Conservation (phyloP, 2,113 vertebrate species). For the Phylloscopus trochilus region DNA sequence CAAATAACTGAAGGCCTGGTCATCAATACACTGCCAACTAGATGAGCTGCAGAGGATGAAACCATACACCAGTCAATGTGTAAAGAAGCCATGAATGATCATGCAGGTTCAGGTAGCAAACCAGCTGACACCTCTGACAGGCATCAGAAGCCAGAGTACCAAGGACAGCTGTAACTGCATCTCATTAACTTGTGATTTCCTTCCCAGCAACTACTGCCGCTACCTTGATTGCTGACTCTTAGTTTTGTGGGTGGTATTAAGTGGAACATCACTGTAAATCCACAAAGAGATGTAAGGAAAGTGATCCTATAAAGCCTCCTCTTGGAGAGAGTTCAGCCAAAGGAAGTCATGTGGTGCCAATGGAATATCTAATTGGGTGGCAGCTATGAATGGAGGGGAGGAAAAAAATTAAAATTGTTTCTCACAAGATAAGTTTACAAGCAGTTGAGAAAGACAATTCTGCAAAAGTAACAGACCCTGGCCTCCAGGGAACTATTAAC, state of each 20-base stretch:
- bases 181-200: not conserved
- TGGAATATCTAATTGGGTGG: not conserved
- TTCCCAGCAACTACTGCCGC: not conserved
- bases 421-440: not conserved
- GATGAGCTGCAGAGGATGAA: not conserved
- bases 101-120: not conserved
- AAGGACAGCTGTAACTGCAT: accelerated
- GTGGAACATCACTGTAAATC: not conserved
- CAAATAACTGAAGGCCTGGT: not conserved
- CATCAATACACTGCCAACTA: not conserved
- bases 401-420: not conserved
- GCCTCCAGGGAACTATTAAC: not conserved
- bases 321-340: not conserved
- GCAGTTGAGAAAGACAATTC: not conserved
- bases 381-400: not conserved
- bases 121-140: not conserved
- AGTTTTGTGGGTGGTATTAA: not conserved
- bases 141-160: not conserved
- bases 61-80: accelerated
- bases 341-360: not conserved
- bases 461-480: not conserved
- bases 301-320: not conserved
- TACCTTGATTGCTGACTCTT: not conserved
- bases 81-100: not conserved
- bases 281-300: not conserved